Base-by-base conservation (phyloP, 2,797 vertebrate genomes). In the Sus cebifrons region DNA sequence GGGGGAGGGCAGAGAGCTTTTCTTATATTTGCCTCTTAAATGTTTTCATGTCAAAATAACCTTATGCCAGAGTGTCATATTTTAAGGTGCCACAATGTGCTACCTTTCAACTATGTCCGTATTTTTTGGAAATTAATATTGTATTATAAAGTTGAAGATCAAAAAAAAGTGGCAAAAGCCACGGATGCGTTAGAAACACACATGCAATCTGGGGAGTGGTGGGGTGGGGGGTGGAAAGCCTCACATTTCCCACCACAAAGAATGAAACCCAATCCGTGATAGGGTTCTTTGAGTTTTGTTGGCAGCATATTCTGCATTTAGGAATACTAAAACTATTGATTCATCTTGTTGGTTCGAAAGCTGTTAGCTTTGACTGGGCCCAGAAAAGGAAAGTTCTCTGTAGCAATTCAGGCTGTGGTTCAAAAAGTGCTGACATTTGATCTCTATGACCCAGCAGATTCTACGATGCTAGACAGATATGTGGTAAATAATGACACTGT, bases 71-170 rank as follows among this genome's bases (percentile, higher is more conserved):
- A 74, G 21, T 27, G 58, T 58, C 14, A 29, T 21, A 56, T 79
- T 81, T 81, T 81, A 49, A 68, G 65, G 65, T 94, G n/a, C 54
- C 65, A 83, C 36, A 94, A 75, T 32, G 27, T 86, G 54, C 16
- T 81, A 82, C 23, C 2, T n/a, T 86, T 74, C 79, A 94, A 62
- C 11, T 64, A 1, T 49, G 16, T 85, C 23, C 10, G 82, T 18
- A 49, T 27, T 32, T 77, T 83, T 65, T 36, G 3, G 52, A 92
- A 90, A 90, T 62, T 78, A 56, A 49, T 54, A 86, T 40, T 20
- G 70, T 14, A 67, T 84, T 81, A 75, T 65, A 32, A 82, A 92
- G 32, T 44, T 86, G 11, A 77, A 73, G 18, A 62, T 60, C 52
- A 77, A 56, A 77, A 87, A 52, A 87, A 52, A 21, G 60, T 65